Percentiles rank a stretch among this genome's conserved stretches.
These are phyloP conservation scores for Anabas testudineus DNA, from an alignment of 2,797 vertebrate species.

Conservation along the genomic window DNA sequence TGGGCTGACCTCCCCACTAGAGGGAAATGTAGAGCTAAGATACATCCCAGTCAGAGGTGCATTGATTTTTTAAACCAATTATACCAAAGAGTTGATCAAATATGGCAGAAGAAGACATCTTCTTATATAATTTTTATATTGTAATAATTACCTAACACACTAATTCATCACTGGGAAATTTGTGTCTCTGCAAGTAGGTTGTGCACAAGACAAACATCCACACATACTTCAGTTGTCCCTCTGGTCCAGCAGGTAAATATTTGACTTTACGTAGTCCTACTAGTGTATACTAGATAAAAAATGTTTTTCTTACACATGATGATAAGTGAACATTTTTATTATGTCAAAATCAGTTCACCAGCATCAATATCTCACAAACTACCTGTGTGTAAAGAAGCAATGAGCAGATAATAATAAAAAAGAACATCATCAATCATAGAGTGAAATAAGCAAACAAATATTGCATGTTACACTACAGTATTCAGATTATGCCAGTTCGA, in stretches of 20 bases:
- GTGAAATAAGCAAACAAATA: too few relatives aligned
- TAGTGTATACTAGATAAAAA: too few relatives aligned
- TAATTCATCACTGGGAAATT: not conserved
- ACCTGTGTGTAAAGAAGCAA: too few relatives aligned
- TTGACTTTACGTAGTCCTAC: too few relatives aligned
- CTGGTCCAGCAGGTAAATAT: too few relatives aligned
- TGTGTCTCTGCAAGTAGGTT: too few relatives aligned
- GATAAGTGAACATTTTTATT: too few relatives aligned
- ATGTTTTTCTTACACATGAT: too few relatives aligned
- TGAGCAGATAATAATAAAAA: too few relatives aligned
- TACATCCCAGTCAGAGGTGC: conserved; percentile 3
- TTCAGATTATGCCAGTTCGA: not conserved
- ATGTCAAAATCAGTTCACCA: too few relatives aligned
- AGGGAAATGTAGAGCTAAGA: conserved; percentile 48
- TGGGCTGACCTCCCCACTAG: conserved; percentile 46
- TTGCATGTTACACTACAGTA: not conserved
- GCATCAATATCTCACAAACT: too few relatives aligned
- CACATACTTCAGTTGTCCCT: not conserved
- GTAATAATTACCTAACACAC: not conserved
- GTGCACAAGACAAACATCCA: conserved; percentile 28
- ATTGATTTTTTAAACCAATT: conserved; percentile 17
- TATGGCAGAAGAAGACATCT: not conserved
- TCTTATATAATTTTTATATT: not conserved
- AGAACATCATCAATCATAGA: too few relatives aligned
- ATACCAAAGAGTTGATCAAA: conserved; percentile 17